Evolutionary conservation across 2,888 invertebrate genomes (phyloP).

Genomic region (Oegoconia quadripuncta): DNA sequence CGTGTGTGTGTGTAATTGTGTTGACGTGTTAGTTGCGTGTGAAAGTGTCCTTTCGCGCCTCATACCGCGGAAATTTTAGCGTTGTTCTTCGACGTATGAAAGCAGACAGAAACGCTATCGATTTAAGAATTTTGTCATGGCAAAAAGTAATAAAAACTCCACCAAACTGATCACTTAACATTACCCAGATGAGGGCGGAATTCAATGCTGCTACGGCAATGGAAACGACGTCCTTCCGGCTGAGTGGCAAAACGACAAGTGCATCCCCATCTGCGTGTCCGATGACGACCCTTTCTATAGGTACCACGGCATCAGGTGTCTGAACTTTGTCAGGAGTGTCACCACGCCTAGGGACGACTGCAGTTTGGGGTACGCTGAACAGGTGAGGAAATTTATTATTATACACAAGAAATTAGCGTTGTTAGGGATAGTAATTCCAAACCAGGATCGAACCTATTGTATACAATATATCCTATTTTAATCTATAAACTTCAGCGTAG

Average conservation of each 20-base stretch:
- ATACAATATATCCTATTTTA: no score
- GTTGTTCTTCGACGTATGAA: no score
- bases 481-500: no score
- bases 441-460: no score
- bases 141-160: neutral
- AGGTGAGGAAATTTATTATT: slow-evolving; percentile 52
- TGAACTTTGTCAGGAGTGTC: slow-evolving; percentile 80
- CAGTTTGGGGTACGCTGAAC: slow-evolving; percentile 77
- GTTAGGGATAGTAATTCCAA: no score
- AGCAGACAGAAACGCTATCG: no score
- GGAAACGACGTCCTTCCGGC: slow-evolving; percentile 60
- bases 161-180: neutral
- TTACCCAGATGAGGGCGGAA: slow-evolving; percentile 64
- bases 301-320: slow-evolving; percentile 68
- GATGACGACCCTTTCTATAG: slow-evolving; percentile 75
- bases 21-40: no score
- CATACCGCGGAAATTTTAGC: no score
- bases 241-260: slow-evolving; percentile 76
- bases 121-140: no score
- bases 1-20: no score
- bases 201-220: slow-evolving; percentile 72
- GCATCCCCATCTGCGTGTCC: slow-evolving; percentile 79
- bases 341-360: slow-evolving; percentile 77
- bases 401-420: no score
- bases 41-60: no score